Percentiles rank a stretch among this genome's conserved stretches.
phyloP scores from a whole-genome alignment of 1,140 invertebrate genomes.

The Euschistus heros region DNA sequence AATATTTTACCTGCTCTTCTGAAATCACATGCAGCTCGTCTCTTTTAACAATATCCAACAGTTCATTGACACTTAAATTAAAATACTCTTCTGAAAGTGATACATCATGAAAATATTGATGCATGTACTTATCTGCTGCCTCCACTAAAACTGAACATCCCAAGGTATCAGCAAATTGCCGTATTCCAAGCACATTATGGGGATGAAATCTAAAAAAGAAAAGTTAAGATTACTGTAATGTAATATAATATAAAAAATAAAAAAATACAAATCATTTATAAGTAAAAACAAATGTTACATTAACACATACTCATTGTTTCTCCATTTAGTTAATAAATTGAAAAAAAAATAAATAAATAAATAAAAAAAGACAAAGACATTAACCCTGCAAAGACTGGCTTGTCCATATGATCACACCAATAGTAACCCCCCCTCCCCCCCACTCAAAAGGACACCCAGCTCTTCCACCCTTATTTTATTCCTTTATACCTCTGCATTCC shows the following conservation, averaged over 20 bases:
- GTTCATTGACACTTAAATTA: slow-evolving; percentile 47
- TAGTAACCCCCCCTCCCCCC: too few species aligned
- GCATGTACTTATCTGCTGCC: slow-evolving; percentile 69
- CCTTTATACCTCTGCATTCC: too few species aligned
- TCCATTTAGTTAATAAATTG: too few species aligned
- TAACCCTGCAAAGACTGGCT: too few species aligned
- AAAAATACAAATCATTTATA: too few species aligned
- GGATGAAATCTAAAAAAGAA: slow-evolving; percentile 55
- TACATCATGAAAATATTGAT: slow-evolving; percentile 73
- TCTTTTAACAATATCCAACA: slow-evolving; percentile 59
- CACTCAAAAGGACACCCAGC: too few species aligned
- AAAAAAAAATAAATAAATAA: too few species aligned
- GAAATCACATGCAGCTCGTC: slow-evolving; percentile 66
- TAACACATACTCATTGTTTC: too few species aligned
- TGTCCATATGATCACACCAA: too few species aligned
- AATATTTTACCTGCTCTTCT: slow-evolving; percentile 48
- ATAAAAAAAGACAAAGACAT: too few species aligned
- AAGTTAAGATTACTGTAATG: background rate
- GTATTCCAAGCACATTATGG: slow-evolving; percentile 72
- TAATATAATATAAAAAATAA: background rate
- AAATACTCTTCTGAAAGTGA: slow-evolving; percentile 69
- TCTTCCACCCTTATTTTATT: too few species aligned
- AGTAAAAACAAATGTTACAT: too few species aligned
- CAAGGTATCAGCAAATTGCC: slow-evolving; percentile 72
- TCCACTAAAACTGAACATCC: slow-evolving; percentile 60